A percentile compares a stretch with the other conserved stretches of the same genome.
Conservation (phyloP, 2,888 invertebrate genomes). For the Euzophera pinguis region DNA sequence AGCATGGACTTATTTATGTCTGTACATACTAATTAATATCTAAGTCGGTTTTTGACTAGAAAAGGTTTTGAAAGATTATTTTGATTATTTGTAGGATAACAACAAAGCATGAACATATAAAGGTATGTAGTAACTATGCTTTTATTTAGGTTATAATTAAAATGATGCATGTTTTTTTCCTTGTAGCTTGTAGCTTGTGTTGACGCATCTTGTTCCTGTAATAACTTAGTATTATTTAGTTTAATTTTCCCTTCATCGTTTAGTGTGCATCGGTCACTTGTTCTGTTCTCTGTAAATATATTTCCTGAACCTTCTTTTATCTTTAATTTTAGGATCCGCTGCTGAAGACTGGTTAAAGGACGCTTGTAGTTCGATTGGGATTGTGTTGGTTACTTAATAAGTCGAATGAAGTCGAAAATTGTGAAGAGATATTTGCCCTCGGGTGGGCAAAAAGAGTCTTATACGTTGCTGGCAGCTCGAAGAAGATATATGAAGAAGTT, state of each 20-base stretch:
- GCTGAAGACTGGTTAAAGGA: slow-evolving; percentile 17
- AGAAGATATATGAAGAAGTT: slow-evolving; percentile 84
- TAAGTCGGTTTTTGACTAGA: too few species aligned
- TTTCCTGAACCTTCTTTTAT: slow-evolving; percentile 54
- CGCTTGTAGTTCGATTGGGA: slow-evolving; percentile 28
- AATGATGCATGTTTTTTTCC: slow-evolving; percentile 1
- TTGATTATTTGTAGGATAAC: too few species aligned
- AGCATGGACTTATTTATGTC: too few species aligned
- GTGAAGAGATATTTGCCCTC: slow-evolving; percentile 81
- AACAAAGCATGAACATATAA: too few species aligned
- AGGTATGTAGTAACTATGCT: background rate
- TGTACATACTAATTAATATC: too few species aligned
- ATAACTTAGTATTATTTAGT: background rate
- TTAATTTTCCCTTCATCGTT: background rate
- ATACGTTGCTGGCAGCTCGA: slow-evolving; percentile 80
- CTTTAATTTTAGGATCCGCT: slow-evolving; percentile 50
- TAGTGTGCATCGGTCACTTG: slow-evolving; percentile 13
- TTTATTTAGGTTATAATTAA: background rate
- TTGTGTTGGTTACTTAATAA: slow-evolving; percentile 31
- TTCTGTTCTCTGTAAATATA: slow-evolving; percentile 52
- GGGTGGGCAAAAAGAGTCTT: slow-evolving; percentile 79
- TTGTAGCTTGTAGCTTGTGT: slow-evolving; percentile 23
- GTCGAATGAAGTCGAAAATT: slow-evolving; percentile 75
- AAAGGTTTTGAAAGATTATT: too few species aligned
- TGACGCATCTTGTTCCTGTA: slow-evolving; percentile 16